phyloP scores from a whole-genome alignment of 2,797 vertebrate genomes.

The Borostomias antarcticus region DNA sequence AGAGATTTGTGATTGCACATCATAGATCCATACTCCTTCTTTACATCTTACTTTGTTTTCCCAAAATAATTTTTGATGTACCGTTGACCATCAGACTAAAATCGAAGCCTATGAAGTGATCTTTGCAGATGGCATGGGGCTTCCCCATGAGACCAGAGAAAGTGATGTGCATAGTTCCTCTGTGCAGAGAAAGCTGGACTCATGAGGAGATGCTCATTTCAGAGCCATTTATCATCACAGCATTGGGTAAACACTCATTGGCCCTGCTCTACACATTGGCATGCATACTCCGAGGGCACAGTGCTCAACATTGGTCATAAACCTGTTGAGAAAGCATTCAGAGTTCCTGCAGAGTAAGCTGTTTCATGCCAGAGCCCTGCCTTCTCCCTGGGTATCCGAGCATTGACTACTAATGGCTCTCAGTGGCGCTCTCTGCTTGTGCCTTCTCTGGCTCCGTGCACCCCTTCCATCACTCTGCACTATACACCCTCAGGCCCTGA shows the following conservation, averaged over 20 bases:
- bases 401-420: conserved; percentile 63
- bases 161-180: conserved; percentile 20
- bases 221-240: conserved; percentile 42
- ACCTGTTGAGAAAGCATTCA: conserved; percentile 56
- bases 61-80: background rate
- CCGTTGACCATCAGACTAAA: background rate
- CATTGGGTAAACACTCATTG: conserved; percentile 30
- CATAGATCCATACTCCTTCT: background rate
- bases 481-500: background rate
- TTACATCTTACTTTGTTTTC: background rate
- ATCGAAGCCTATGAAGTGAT: background rate
- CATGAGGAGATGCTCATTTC: conserved; percentile 45
- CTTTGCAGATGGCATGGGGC: background rate
- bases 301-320: conserved; percentile 63
- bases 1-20: background rate
- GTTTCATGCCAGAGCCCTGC: conserved; percentile 60
- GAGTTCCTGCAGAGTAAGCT: conserved; percentile 68
- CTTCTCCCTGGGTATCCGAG: conserved; percentile 54
- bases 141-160: background rate
- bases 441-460: conserved; percentile 31
- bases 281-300: conserved; percentile 47
- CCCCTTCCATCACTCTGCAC: conserved; percentile 37
- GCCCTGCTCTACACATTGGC: conserved; percentile 45
- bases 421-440: conserved; percentile 45
- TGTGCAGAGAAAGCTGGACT: conserved; percentile 20